Base-by-base conservation (phyloP, 2,797 vertebrate species). In the Oryzias sinensis region DNA sequence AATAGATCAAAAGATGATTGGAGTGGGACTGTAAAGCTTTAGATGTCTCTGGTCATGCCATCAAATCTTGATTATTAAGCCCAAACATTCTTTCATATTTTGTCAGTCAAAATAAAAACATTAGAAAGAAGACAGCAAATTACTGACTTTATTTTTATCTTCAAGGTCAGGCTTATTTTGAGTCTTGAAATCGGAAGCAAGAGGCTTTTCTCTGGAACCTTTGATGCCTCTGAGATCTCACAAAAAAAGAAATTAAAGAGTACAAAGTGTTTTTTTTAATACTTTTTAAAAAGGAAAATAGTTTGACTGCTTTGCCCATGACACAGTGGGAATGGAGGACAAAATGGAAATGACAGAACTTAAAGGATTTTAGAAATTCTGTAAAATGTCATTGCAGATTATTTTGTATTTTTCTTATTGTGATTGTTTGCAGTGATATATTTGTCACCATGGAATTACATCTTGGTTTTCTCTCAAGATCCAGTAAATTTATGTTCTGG, bases 131-230 rank as follows among this genome's bases (percentile, higher is more conserved):
- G 50, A 62, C 55, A 49, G 65, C 79, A 44, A 73, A 53, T 1
- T 33, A 70, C 56, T 47, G 55, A 62, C 82, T 88, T 87, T 85
- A 86, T 90, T 86, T 87, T 87, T 80, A 80, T 70, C 81, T 61
- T 58, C 52, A 42, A 65, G 79, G 78, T 79, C 65, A 22, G 37
- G 90, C 90, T 92, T 92, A 91, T 92, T 93, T 91, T 89, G 77
- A 90, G 85, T 88, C 65, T 20, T 63, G 77, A 87, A 88, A 85
- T 90, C 79, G 88, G 83, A 90, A 72, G 81, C 61, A 70, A 65
- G 49, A 71, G 68, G 55, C 68, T 17, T 72, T 73, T 62, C 71
- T 83, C 82, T 77, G 69, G 69, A 85, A 83, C 79, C 82, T 37
- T 41, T 79, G 79, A 85, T 86, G 83, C 77, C 78, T 85, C 66